Percentiles rank a stretch among this genome's conserved stretches.
These are phyloP conservation scores for Trichogramma dendrolimi DNA, from an alignment of 2,888 invertebrate species.

Conservation along the genomic window DNA sequence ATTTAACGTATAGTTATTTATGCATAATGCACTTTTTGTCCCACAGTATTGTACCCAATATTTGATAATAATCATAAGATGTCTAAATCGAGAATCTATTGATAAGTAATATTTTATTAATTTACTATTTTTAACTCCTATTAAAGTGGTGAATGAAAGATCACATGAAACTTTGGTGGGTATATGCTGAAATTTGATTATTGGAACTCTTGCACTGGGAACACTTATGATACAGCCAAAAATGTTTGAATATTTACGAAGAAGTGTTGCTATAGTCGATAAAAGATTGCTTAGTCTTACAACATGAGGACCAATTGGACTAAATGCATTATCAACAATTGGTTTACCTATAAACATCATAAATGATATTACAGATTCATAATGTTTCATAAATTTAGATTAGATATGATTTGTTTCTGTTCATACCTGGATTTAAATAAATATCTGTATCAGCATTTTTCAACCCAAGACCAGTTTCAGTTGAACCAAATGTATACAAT, in stretches of 20 bases:
- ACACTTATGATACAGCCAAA: slow-evolving; percentile 63
- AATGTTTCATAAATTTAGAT: neutral
- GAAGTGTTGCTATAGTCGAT: slow-evolving; percentile 43
- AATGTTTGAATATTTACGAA: slow-evolving; percentile 47
- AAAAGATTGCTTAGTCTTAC: neutral
- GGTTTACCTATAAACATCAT: slow-evolving; percentile 13
- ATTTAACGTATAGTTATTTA: slow-evolving; percentile 68
- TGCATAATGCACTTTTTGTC: slow-evolving; percentile 53
- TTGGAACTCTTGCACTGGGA: slow-evolving; percentile 70
- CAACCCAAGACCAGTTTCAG: slow-evolving; percentile 66
- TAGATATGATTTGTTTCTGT: slow-evolving; percentile 20
- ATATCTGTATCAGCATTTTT: slow-evolving; percentile 71
- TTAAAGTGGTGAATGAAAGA: slow-evolving; percentile 67
- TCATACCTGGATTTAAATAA: slow-evolving; percentile 56
- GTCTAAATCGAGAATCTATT: slow-evolving; percentile 59
- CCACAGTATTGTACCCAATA: slow-evolving; percentile 61
- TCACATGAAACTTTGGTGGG: slow-evolving; percentile 65
- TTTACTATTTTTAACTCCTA: slow-evolving; percentile 67
- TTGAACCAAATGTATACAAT: slow-evolving; percentile 68
- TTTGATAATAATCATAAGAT: slow-evolving; percentile 63
- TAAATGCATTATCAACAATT: neutral
- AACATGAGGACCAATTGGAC: slow-evolving; percentile 11
- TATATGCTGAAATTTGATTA: slow-evolving; percentile 68
- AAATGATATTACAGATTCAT: neutral
- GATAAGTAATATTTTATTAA: slow-evolving; percentile 61